Evolutionary conservation across 2,113 vertebrate species (phyloP).

Genomic region (Puma concolor): DNA sequence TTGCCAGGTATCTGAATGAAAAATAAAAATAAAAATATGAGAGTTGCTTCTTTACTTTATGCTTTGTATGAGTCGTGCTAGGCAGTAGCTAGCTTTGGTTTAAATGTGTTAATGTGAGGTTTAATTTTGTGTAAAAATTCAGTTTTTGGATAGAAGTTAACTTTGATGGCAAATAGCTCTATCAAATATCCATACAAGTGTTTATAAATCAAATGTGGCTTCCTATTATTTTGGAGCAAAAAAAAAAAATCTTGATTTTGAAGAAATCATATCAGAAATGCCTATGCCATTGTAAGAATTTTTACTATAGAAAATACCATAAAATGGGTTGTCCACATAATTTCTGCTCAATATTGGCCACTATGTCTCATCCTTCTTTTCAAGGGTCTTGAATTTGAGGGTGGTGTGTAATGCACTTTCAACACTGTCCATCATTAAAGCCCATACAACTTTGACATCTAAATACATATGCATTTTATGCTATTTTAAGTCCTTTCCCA

Average conservation of each 20-base stretch:
- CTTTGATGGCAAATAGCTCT: not conserved
- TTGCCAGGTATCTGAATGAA: slow-evolving; percentile 20
- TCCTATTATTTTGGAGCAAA: not conserved
- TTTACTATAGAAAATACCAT: not conserved
- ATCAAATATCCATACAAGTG: not conserved
- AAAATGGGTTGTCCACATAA: not conserved
- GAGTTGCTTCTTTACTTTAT: not conserved
- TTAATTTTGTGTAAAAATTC: not conserved
- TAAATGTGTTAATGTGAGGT: not conserved
- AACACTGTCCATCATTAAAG: not conserved
- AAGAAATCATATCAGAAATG: not conserved
- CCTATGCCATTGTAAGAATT: not conserved
- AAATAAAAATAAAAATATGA: not conserved
- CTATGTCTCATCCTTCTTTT: not conserved
- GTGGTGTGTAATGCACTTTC: not conserved
- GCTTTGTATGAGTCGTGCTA: not conserved
- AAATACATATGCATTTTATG: not conserved
- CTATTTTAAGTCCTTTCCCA: not conserved
- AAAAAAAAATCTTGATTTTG: not conserved
- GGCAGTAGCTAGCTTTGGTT: not conserved
- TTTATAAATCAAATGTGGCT: not conserved
- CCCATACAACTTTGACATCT: not conserved
- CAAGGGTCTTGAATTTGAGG: not conserved
- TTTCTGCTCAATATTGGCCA: not conserved
- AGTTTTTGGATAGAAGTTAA: not conserved